Evolutionary conservation across 2,888 invertebrate genomes (phyloP), one percentile per base, ranked within the genome.

Genomic region (Machimus rusticus): DNA sequence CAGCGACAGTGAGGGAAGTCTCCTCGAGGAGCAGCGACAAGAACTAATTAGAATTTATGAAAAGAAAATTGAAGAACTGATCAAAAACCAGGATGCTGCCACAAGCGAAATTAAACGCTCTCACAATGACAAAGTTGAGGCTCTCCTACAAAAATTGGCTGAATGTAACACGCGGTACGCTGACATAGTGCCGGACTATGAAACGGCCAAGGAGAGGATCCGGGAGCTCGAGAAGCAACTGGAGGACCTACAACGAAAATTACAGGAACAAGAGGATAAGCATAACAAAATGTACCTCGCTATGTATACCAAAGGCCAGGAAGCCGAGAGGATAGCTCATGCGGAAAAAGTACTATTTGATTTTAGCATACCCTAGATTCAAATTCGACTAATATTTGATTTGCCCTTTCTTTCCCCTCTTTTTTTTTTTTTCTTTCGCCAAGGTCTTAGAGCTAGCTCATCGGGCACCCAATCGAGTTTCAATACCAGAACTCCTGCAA

Each of bases 281-380:
- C 96, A 96, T 90, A 95, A 95, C 90, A 94, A 96, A 90, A 94
- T 95, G 93, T 97, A 97, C 93, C 93, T 97, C 91, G 95, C 97
- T 92, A 96, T 97, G 96, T 96, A 96, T 92, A 95, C 95, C 90
- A 96, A 97, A 93, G 96, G 96, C 43, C 95, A 96, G 90, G 96
- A 96, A 91, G 96, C 96, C n/a, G 96, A 96, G 84, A 95, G 95
- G 90, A 94, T 95, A 91, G 95, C 96, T 91, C 94, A 94, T 88
- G 94, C 95, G 90, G 95, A 95, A 91, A 95, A 95, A 94, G 96
- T 96, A 93, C 91, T 89, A 87, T 87, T 86, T 85, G 86, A 86
- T 87, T 57, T 87, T 87, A 74, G 78, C 74, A 87, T 88, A 39
- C 87, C 87, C 19, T 82, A 87, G 16, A 12, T 46, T 34, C 34